Evolutionary conservation across 64 coral and sea anemone genomes (phyloP), one percentile per base, ranked within the genome.

Genomic region (Trachythela sp.): DNA sequence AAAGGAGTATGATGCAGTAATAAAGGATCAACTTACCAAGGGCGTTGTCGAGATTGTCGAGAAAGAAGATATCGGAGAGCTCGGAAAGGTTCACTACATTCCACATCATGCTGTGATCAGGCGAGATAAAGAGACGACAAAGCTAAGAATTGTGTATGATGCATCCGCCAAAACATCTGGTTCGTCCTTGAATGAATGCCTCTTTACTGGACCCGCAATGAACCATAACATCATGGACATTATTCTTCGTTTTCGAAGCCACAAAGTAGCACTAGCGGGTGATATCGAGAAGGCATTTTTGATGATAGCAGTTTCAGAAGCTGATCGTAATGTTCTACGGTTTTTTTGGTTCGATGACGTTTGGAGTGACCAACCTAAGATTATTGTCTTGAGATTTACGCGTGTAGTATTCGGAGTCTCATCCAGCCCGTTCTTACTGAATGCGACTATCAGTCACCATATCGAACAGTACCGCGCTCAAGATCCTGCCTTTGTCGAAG

Each of bases 81-180:
- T 85, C 17, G 94, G 87, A 29, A 90, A 50, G n/a, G 84, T 93
- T 4, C 94, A 96, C 83, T 96, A 93, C 48, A 64, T 89, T 36
- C 84, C 92, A 9, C 88, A 89, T 49, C 87, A 90, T 48, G 92
- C 84, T 32, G 92, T 93, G 20, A 84, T 96, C 45, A 71, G 89
- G 11, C 58, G 68, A 0, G 89, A 93, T 36, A 89, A 85, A n/a
- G 83, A 91, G 27, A 93, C 85, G 17, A 95, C 89, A 32, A 94
- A 94, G 67, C 20, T 93, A 18, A 83, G 88, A 83, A 90, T 95
- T 0, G 90, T 94, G 30, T 94, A 94, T 87, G 94, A 94, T 87
- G 90, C 87, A 8, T 87, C 87, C 27, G 77, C 59, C 41, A 84
- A 92, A 77, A 84, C 84, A 88, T 50, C 29, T 18, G 94, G 91